Percentiles rank a stretch among this genome's conserved stretches.
These are phyloP conservation scores for Diaprepes abbreviatus DNA, from an alignment of 2,888 invertebrate species.

Conservation along the genomic window DNA sequence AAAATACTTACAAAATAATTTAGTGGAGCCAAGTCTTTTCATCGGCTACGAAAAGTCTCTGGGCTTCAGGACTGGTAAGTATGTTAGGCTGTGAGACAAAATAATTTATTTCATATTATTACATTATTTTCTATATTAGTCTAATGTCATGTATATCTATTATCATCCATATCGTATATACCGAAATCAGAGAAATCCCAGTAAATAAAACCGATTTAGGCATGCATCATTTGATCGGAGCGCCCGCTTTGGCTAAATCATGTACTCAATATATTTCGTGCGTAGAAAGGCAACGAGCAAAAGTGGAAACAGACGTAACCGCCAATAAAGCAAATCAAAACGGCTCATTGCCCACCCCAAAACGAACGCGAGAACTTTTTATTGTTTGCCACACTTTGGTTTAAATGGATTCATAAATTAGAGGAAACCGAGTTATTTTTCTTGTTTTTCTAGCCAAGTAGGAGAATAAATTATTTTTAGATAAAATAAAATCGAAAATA, in stretches of 20 bases:
- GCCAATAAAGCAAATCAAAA: slow-evolving; percentile 35
- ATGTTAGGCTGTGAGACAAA: too few species aligned
- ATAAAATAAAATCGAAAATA: too few species aligned
- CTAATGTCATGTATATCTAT: too few species aligned
- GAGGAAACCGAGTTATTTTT: slow-evolving; percentile 27
- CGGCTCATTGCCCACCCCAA: slow-evolving; percentile 41
- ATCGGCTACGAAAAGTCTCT: too few species aligned
- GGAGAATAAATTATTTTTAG: too few species aligned
- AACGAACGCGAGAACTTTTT: slow-evolving; percentile 21
- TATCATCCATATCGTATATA: neutral
- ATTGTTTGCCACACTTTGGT: slow-evolving; percentile 34
- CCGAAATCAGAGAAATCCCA: neutral
- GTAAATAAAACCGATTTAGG: slow-evolving; percentile 16
- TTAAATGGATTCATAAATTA: slow-evolving; percentile 35
- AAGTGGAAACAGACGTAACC: slow-evolving; percentile 33
- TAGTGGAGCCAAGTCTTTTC: too few species aligned
- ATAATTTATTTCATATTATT: too few species aligned
- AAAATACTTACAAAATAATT: too few species aligned
- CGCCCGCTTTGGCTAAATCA: slow-evolving; percentile 10
- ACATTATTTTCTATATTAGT: too few species aligned
- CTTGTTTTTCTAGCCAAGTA: neutral
- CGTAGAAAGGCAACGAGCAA: slow-evolving; percentile 12
- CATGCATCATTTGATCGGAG: slow-evolving; percentile 21
- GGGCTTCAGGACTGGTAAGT: too few species aligned
- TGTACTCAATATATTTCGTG: slow-evolving; percentile 25